A percentile compares a stretch with the other conserved stretches of the same genome.
Evolutionary conservation across 2,113 vertebrate genomes (phyloP).

Genomic region (Ploceus nigricollis): DNA sequence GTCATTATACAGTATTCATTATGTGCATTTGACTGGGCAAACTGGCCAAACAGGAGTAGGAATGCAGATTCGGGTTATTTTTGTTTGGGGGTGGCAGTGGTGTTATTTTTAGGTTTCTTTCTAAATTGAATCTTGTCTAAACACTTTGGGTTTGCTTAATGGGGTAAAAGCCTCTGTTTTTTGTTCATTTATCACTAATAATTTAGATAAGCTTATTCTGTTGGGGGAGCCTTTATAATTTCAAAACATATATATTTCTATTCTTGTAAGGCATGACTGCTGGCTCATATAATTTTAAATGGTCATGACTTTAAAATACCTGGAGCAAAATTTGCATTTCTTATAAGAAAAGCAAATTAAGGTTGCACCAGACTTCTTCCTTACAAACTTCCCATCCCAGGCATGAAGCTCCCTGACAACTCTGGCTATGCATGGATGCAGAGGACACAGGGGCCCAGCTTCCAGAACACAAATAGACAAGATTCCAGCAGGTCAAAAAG

Average conservation of each 20-base stretch:
- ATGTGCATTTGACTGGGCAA: background rate
- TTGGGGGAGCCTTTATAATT: background rate
- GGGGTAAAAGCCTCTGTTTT: background rate
- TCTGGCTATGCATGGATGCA: background rate
- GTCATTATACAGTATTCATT: background rate
- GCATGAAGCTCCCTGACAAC: background rate
- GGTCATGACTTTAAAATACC: background rate
- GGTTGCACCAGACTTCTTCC: background rate
- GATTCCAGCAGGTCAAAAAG: background rate
- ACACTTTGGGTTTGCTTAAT: background rate
- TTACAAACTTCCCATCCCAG: background rate
- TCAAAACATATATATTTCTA: background rate
- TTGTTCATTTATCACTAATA: background rate
- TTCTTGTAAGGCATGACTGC: slow-evolving; percentile 60
- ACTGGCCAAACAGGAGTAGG: background rate
- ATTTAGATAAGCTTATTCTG: background rate
- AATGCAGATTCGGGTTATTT: background rate
- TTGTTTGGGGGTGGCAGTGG: background rate
- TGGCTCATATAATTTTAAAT: slow-evolving; percentile 33
- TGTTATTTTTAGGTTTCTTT: background rate
- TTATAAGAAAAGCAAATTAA: background rate
- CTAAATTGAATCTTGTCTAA: background rate
- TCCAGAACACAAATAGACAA: background rate
- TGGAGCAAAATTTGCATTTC: slow-evolving; percentile 20
- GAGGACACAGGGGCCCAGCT: background rate